A percentile compares a stretch with the other conserved stretches of the same genome.
phyloP scores from a whole-genome alignment of 2,113 vertebrate species.

The Mola mola region DNA sequence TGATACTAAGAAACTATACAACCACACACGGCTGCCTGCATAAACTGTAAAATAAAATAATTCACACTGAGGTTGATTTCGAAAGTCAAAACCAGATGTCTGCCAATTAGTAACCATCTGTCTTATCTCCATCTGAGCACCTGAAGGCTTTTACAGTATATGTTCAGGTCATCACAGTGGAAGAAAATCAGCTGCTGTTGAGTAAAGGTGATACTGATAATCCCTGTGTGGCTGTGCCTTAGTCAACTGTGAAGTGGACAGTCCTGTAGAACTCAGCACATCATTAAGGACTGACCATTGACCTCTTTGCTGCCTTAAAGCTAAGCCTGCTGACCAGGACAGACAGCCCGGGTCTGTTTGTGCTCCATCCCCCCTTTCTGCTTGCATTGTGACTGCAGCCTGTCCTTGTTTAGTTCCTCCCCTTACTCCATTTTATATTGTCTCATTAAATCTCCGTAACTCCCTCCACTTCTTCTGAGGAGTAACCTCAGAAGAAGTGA shows the following conservation, averaged over 20 bases:
- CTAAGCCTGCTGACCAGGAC: slow-evolving; percentile 15
- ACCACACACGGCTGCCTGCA: too few relatives aligned
- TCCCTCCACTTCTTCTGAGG: slow-evolving; percentile 12
- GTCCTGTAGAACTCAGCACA: slow-evolving; percentile 1
- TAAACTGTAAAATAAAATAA: too few relatives aligned
- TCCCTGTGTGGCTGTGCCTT: neutral
- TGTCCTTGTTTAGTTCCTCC: neutral
- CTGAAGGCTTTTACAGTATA: neutral
- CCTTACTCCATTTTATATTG: slow-evolving; percentile 23
- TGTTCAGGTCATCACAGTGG: neutral
- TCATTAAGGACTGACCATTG: slow-evolving; percentile 60
- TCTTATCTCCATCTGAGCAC: neutral
- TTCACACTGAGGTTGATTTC: too few relatives aligned
- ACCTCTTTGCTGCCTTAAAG: slow-evolving; percentile 22
- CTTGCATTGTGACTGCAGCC: neutral
- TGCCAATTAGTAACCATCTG: slow-evolving; percentile 12
- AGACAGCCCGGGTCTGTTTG: neutral
- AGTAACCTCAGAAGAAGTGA: too few relatives aligned
- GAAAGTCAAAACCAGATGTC: too few relatives aligned
- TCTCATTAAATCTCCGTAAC: slow-evolving; percentile 38
- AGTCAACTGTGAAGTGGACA: slow-evolving; percentile 6
- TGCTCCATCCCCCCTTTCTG: neutral
- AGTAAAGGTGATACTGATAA: neutral
- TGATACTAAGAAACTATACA: too few relatives aligned
- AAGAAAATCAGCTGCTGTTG: neutral